Base-by-base conservation (phyloP, 2,113 vertebrate species). In the Microcebus ravelobensis region DNA sequence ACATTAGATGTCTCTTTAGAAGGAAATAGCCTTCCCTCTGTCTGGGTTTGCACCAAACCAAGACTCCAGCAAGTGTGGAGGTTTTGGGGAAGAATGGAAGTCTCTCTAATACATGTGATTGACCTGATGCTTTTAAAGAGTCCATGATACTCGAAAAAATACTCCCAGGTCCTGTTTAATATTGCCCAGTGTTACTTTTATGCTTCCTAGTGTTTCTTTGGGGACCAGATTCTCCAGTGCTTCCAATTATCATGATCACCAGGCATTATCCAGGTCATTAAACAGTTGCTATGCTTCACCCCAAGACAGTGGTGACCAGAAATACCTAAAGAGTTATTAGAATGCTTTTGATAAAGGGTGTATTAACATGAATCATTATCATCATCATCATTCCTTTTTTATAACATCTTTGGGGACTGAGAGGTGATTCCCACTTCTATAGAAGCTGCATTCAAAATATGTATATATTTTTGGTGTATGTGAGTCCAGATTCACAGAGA, bases 401-500 rank as follows among this genome's bases (percentile, higher is more conserved):
- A 14, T 83, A 89, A 95, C 96, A 67, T 94, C 4, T 97, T 97
- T 39, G 91, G 81, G 59, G 96, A 96, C 67, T 90, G 87, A 98
- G 63, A 81, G 86, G 93, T 88, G 93, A 88, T 95, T 91, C 81
- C 45, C 76, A 96, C 84, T 98, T 97, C 82, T 97, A 77, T 61
- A 96, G 97, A 84, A 96, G 79, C 63, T 67, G 79, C 83, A 98
- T 95, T 94, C 93, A 17, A 50, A 84, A 94, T 39, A 65, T 42
- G 85, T 92, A 94, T 97, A 97, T 92, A 92, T 97, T 95, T 93
- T 98, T 97, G 95, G 97, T 97, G 97, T 97, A 87, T 95, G 88
- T 95, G 97, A 98, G 92, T 95, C 85, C 94, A 98, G 96, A 98
- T 98, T 98, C 97, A 98, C 96, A 98, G 97, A 88, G 45, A 97